A percentile compares a stretch with the other conserved stretches of the same genome.
These are phyloP conservation scores for Leptonema lineaticorne DNA, from an alignment of 1,140 invertebrate genomes.

Conservation along the genomic window DNA sequence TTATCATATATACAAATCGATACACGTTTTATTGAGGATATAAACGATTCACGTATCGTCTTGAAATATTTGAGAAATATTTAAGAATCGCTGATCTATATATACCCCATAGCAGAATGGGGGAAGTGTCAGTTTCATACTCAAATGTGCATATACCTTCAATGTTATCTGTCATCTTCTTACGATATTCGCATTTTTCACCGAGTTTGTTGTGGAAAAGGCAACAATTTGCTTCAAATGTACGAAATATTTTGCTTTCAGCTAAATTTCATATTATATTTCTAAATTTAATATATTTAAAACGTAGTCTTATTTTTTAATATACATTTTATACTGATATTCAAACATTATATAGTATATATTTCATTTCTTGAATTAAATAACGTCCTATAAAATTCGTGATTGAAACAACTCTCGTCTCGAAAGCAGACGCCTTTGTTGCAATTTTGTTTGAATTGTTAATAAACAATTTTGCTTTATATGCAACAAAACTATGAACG, in stretches of 20 bases:
- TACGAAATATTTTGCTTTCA: no score
- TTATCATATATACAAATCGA: no score
- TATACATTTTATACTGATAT: no score
- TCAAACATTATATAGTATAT: not conserved
- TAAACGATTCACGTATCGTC: no score
- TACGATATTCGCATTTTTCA: conserved; percentile 3
- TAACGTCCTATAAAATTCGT: conserved; percentile 29
- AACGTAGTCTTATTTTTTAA: no score
- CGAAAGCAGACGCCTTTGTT: not conserved
- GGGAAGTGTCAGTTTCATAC: not conserved
- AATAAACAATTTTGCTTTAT: conserved; percentile 29
- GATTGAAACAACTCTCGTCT: conserved; percentile 26
- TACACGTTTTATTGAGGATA: no score
- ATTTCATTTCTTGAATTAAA: conserved; percentile 14
- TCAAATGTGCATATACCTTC: not conserved
- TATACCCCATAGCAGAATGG: not conserved
- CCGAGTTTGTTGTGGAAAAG: not conserved
- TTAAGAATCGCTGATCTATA: not conserved
- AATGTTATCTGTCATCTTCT: conserved; percentile 3
- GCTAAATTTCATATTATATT: no score
- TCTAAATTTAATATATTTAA: conserved; percentile 4
- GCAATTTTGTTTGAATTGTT: not conserved
- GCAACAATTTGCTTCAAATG: not conserved
- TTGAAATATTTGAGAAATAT: not conserved
- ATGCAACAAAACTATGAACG: no score